Base-by-base conservation (phyloP, 2,797 vertebrate species). In the Odontamblyopus rebecca region DNA sequence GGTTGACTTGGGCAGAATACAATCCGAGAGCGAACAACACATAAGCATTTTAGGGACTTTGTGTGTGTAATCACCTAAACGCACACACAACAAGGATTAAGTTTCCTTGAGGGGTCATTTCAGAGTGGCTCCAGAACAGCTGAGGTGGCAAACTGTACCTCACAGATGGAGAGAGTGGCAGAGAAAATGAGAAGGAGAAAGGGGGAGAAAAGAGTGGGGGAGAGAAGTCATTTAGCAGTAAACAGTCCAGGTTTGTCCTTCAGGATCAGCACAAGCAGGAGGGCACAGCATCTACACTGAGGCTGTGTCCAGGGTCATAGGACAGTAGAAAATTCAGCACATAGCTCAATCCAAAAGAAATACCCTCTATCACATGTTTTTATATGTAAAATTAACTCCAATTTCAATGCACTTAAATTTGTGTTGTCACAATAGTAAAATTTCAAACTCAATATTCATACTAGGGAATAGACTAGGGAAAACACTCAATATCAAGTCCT, bases 91-190 rank as follows among this genome's bases (percentile, higher is more conserved):
- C 3, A 5, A 69, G 74, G 84, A 92, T 91, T 86, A 85, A 70
- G 78, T 92, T 93, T 94, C 90, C 91, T 91, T 88, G 86, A 91
- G 86, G 83, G 89, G 88, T 92, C 88, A 90, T 92, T 93, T 90
- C 84, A 71, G 81, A 85, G 88, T 90, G 84, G 90, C 82, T 82
- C 68, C 77, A 91, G 87, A 93, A 91, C 85, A 93, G 92, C 91
- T 91, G 92, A 93, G 89, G 89, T 89, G 80, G 90, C 92, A 91
- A 92, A 93, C 78, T 80, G 35, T 63, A 81, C 69, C 86, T 80
- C 82, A 79, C 73, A 86, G 79, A 81, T 79, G 73, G 82, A 77
- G 73, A 74, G 78, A 81, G 68, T 32, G 64, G 72, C 70, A 66
- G 79, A 80, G 74, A 79, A 75, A 80, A 81, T 70, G 84, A 81